Evolutionary conservation across 2,797 vertebrate genomes (phyloP).

Genomic region (Artibeus jamaicensis): DNA sequence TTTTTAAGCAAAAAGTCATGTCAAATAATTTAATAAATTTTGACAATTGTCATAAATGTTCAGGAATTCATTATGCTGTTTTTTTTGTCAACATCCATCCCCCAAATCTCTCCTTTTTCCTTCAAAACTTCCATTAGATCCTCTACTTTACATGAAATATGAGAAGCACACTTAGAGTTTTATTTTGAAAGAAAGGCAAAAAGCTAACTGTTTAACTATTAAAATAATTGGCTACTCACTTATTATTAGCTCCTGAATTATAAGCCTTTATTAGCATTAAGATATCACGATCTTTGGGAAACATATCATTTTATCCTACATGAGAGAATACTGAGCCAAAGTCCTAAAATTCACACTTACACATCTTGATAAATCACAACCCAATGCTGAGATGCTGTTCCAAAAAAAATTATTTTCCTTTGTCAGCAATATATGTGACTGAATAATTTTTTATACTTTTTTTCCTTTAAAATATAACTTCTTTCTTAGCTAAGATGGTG

Average conservation of each 20-base stretch:
- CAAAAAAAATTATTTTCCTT: neutral
- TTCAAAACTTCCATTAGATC: neutral
- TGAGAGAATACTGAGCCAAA: neutral
- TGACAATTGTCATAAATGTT: neutral
- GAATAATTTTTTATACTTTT: neutral
- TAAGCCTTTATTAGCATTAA: neutral
- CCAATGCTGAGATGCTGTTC: neutral
- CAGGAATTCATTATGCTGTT: neutral
- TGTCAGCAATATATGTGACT: neutral
- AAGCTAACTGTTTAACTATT: neutral
- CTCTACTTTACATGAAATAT: neutral
- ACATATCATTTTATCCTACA: neutral
- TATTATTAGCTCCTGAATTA: neutral
- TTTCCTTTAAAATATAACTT: neutral
- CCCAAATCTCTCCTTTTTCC: neutral
- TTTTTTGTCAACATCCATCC: neutral
- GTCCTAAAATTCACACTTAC: neutral
- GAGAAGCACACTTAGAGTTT: neutral
- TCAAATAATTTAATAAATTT: neutral
- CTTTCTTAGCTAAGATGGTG: neutral
- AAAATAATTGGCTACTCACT: neutral
- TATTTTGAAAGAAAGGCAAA: neutral
- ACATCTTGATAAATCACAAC: neutral
- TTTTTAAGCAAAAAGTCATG: neutral
- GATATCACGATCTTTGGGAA: neutral